Conservation (phyloP, 2,888 invertebrate genomes). For the Ecliptopera silaceata region DNA sequence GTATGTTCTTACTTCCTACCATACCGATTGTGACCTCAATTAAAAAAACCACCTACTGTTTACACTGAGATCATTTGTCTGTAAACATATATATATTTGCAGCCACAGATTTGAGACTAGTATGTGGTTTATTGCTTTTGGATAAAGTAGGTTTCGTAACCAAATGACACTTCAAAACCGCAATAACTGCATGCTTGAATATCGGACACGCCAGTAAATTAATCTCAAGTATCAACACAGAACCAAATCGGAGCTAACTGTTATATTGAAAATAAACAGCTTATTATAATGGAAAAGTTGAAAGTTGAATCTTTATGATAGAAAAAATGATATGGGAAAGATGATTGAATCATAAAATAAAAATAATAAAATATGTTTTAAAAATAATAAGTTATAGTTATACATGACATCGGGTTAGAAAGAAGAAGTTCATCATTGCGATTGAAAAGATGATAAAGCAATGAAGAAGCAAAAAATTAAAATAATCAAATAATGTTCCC, state of each 20-base stretch:
- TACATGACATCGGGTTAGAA: too few species aligned
- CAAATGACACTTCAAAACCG: constrained; percentile 23
- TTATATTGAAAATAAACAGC: not conserved
- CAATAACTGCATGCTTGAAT: constrained; percentile 28
- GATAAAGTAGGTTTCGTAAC: constrained; percentile 27
- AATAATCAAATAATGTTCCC: too few species aligned
- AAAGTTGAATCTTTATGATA: too few species aligned
- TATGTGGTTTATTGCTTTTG: not conserved
- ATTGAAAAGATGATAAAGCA: too few species aligned
- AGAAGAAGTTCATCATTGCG: too few species aligned
- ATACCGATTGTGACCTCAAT: constrained; percentile 18
- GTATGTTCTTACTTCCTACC: not conserved
- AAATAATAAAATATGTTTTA: not conserved
- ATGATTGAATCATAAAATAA: not conserved
- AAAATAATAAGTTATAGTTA: too few species aligned
- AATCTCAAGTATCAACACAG: constrained; percentile 7
- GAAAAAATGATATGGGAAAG: not conserved
- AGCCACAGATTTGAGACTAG: constrained; percentile 14
- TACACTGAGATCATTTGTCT: constrained; percentile 47
- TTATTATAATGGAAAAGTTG: not conserved
- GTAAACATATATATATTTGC: constrained; percentile 22
- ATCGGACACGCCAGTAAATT: constrained; percentile 18
- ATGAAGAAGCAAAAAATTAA: too few species aligned
- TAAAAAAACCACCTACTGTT: constrained; percentile 33
- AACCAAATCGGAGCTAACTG: not conserved